Base-by-base conservation (phyloP, 2,888 invertebrate species). In the Ophioninae sp. region DNA sequence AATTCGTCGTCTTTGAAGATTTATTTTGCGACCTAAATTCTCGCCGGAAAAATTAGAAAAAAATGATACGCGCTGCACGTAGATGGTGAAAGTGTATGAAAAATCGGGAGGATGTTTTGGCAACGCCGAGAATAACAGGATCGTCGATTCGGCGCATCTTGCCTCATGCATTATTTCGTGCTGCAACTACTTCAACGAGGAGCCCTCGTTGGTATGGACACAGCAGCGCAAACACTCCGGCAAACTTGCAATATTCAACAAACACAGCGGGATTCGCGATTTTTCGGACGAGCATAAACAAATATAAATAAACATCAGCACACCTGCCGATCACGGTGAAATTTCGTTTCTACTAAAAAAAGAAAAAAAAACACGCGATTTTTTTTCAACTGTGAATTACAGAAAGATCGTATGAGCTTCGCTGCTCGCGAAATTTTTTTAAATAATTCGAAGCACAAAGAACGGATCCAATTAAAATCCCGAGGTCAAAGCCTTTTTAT, bases 201-300 rank as follows among this genome's bases (percentile, higher is more conserved):
- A 51, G 51, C 13, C 51, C 51, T 51, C 51, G 59, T 51, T 56
- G 37, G 67, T 68, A 76, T 69, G 23, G 69, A 77, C 68, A 61
- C 68, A 61, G 37, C 58, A 68, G 77, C 37, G 63, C 69, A 78
- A 78, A 71, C 77, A 69, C 61, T 51, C 22, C n/a, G 13, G 13
- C 13, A 51, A 63, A 78, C 56, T 65, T 74, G 74, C 64, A 65
- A 63, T 69, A 79, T 79, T 71, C 78, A 20, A 64, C 69, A 71
- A 64, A 63, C 69, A 71, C 44, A 20, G 44, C n/a, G 17, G 61
- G 20, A 51, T 20, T 58, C 30, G 37, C 58, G 37, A 73, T 51
- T 51, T 13, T 51, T 17, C 51, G 13, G 17, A 13, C 6, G 51
- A 51, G 13, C 17, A 51, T 51, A 51, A 10, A 51, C 6, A 51